Base-by-base conservation (phyloP, 2,113 vertebrate species). In the Potamarius usumacintae region DNA sequence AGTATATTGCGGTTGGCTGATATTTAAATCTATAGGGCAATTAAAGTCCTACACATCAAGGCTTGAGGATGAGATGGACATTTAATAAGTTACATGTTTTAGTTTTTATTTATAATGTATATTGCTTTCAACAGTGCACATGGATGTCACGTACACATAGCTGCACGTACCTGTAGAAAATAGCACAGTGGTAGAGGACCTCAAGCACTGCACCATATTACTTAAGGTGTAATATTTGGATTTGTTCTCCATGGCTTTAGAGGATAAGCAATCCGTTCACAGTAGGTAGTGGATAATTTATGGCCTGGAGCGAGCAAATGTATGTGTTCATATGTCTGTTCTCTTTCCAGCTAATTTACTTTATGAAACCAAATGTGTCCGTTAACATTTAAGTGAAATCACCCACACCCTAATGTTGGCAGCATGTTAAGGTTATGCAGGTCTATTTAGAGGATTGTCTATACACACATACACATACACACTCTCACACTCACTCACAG, bases 301-400 rank as follows among this genome's bases (percentile, higher is more conserved):
- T 63, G 52, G 14, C 60, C 77, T 55, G 48, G 76, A 77, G 89
- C 81, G 83, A 87, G 89, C 80, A 84, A 67, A 72, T 81, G 82
- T 92, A 89, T 91, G 88, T 89, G 27, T 90, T 86, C 63, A n/a
- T 90, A 91, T 94, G 90, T 92, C 92, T 93, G 94, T 95, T 92
- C 93, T 94, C 90, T 92, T 89, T 90, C 91, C 92, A 80, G 85
- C 93, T 93, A 94, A 96, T 95, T 94, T 91, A 92, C 93, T 92
- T 92, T 93, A 34, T 34, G 85, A 92, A 92, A 93, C 91, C 92
- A 88, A 92, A 93, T 87, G 92, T 93, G 94, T 91, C 67, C 90
- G 91, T 94, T 93, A 93, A 93, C 94, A 93, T 95, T 94, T 93
- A 93, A 92, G 93, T 94, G 83, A 94, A 94, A 94, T 93, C 91